A percentile compares a stretch with the other conserved stretches of the same genome.
phyloP scores from a whole-genome alignment of 2,888 invertebrate species.

The Platycheirus rosarum region DNA sequence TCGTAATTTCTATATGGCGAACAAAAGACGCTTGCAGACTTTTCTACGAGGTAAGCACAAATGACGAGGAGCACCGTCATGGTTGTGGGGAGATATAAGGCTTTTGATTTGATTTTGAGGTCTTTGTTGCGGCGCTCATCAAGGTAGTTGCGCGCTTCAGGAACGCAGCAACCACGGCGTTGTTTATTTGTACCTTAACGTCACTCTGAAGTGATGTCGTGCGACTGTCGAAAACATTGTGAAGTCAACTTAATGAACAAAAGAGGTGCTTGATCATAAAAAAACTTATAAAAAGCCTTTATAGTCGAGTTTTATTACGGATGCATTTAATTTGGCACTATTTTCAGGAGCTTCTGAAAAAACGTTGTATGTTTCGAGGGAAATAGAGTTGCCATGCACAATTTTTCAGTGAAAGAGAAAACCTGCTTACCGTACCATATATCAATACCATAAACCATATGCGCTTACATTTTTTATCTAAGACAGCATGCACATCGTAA shows the following conservation, averaged over 20 bases:
- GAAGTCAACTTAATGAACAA: constrained; percentile 46
- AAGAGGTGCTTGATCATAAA: constrained; percentile 55
- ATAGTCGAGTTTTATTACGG: constrained; percentile 38
- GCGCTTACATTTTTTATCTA: too few relatives aligned
- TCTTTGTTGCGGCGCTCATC: constrained; percentile 68
- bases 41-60: constrained; percentile 36
- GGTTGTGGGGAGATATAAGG: constrained; percentile 36
- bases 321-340: constrained; percentile 52
- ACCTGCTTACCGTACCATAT: too few relatives aligned
- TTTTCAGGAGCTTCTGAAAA: constrained; percentile 31
- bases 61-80: constrained; percentile 48
- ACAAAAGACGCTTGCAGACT: constrained; percentile 21
- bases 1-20: constrained; percentile 14
- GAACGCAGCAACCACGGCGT: constrained; percentile 25
- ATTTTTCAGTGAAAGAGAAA: too few relatives aligned
- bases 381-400: constrained; percentile 31
- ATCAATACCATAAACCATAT: too few relatives aligned
- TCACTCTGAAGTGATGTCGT: constrained; percentile 66
- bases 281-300: constrained; percentile 20
- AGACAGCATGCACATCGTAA: too few relatives aligned
- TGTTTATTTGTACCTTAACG: constrained; percentile 35
- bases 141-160: constrained; percentile 39
- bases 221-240: constrained; percentile 53
- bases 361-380: neutral
- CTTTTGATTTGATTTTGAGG: constrained; percentile 67